Conservation (phyloP, 1,140 invertebrate genomes). For the Leguminivora glycinivorella region DNA sequence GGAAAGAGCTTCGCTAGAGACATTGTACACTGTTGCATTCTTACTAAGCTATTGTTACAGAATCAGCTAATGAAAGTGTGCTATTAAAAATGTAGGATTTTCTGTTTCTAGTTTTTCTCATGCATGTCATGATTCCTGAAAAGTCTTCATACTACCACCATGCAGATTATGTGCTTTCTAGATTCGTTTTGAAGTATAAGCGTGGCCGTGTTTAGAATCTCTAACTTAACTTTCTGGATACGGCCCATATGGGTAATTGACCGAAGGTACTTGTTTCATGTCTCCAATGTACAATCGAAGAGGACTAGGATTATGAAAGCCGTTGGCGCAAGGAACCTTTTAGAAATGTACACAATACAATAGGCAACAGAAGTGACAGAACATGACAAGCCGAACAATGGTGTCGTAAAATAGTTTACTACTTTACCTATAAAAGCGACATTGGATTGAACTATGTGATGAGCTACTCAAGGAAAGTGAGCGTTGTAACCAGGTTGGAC, state of each 20-base stretch:
- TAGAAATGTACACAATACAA: constrained; percentile 26
- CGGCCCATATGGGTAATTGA: too few species aligned
- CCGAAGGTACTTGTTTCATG: too few species aligned
- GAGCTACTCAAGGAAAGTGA: not conserved
- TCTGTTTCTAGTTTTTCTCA: too few species aligned
- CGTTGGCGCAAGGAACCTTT: not conserved
- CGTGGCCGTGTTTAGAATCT: too few species aligned
- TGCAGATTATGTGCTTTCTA: too few species aligned
- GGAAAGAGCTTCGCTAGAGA: not conserved
- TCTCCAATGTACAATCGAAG: too few species aligned
- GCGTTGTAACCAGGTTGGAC: not conserved
- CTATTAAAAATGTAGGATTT: too few species aligned
- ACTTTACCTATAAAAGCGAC: constrained; percentile 19
- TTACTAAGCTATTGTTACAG: not conserved
- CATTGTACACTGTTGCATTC: not conserved
- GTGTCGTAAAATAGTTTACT: constrained; percentile 34
- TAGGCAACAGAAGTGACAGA: constrained; percentile 20
- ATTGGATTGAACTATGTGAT: not conserved
- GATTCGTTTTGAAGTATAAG: too few species aligned
- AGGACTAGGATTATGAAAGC: not conserved
- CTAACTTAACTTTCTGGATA: too few species aligned
- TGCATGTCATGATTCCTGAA: too few species aligned
- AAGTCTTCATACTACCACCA: too few species aligned
- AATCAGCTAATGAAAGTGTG: not conserved
- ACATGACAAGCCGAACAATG: constrained; percentile 29